Conservation (phyloP, 1,140 invertebrate genomes). For the Drosophila tristis region DNA sequence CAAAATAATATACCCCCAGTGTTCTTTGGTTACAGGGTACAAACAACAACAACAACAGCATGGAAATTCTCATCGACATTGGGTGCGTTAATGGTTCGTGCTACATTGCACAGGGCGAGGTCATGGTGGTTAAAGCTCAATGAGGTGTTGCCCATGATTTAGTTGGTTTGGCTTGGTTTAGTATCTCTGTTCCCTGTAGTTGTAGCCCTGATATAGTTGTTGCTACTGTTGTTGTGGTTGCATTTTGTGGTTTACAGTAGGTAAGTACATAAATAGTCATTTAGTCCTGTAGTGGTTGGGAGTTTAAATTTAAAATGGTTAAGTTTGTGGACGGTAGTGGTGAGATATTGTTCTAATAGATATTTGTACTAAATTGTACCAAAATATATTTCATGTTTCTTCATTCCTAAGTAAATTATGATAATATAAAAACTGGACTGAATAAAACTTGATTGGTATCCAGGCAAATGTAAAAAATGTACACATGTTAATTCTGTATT, state of each 20-base stretch:
- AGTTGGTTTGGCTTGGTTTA: conserved; percentile 51
- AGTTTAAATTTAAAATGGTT: no score
- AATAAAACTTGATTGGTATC: no score
- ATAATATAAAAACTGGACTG: no score
- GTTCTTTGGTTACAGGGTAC: conserved; percentile 7
- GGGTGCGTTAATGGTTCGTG: conserved; percentile 67
- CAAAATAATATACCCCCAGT: background rate
- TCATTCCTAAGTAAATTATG: no score
- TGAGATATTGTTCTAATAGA: background rate
- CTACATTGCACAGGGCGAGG: conserved; percentile 63
- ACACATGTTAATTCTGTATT: no score
- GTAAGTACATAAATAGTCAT: background rate
- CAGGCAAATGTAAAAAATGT: no score
- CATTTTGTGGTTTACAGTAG: conserved; percentile 20
- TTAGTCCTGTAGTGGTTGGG: no score
- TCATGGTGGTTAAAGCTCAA: conserved; percentile 75
- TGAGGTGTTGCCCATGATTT: conserved; percentile 76
- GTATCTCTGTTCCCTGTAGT: background rate
- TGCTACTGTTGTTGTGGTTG: conserved; percentile 32
- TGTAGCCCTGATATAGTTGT: background rate
- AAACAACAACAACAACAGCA: conserved; percentile 2
- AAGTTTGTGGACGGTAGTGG: no score
- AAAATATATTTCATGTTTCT: no score
- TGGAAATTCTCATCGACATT: conserved; percentile 26
- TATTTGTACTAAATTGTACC: background rate